Evolutionary conservation across 2,888 invertebrate species (phyloP).

Genomic region (Yponomeuta malinellus): DNA sequence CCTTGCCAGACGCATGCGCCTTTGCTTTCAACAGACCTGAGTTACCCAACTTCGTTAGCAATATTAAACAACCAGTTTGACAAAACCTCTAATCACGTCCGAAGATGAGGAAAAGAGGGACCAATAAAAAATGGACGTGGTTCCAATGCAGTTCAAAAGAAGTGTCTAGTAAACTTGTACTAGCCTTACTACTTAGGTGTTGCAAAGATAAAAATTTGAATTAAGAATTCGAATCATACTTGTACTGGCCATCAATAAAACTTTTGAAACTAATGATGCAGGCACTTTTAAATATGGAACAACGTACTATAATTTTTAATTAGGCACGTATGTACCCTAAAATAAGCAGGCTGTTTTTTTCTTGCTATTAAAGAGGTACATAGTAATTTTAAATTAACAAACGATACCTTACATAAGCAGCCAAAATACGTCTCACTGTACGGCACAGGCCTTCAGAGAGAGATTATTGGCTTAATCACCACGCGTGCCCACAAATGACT

Average conservation of each 20-base stretch:
- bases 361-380: too few relatives aligned
- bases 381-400: too few relatives aligned
- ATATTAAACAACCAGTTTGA: constrained; percentile 2
- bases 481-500: too few relatives aligned
- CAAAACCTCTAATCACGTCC: background rate
- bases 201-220: constrained; percentile 9
- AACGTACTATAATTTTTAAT: background rate
- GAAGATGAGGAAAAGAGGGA: background rate
- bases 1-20: constrained; percentile 44
- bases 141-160: constrained; percentile 3
- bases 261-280: background rate
- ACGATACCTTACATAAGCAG: too few relatives aligned
- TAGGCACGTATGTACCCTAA: too few relatives aligned
- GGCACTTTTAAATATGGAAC: background rate
- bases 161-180: background rate
- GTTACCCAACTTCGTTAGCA: constrained; percentile 39
- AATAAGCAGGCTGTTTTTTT: too few relatives aligned
- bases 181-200: background rate
- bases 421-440: too few relatives aligned
- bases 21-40: constrained; percentile 48
- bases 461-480: too few relatives aligned
- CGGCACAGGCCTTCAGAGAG: too few relatives aligned
- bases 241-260: background rate
- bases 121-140: background rate
- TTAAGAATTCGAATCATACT: constrained; percentile 1